Evolutionary conservation across 2,888 invertebrate species (phyloP).

Genomic region (Mesorhabditis spiculigera): DNA sequence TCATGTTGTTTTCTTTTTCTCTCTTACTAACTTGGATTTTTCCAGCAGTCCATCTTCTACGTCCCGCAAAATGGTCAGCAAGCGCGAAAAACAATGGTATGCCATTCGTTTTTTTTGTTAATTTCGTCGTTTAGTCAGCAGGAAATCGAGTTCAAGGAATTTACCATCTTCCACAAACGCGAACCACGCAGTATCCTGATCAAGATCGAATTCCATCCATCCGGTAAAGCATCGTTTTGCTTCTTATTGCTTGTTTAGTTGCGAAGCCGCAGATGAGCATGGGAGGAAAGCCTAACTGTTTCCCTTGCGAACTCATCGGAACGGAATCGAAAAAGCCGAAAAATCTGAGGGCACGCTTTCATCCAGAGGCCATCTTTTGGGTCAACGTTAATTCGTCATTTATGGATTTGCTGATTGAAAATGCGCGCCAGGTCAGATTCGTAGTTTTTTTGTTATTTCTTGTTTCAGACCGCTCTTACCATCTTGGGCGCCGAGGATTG

Average conservation of each 20-base stretch:
- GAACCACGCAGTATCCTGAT: not conserved
- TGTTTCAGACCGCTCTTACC: not conserved
- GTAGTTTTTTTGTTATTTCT: not conserved
- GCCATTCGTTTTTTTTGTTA: not conserved
- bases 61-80: too few relatives aligned
- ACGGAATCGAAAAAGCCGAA: not conserved
- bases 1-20: not conserved
- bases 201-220: not conserved
- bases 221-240: not conserved
- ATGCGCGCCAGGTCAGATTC: not conserved
- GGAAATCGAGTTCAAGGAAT: too few relatives aligned
- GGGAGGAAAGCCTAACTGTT: not conserved
- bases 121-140: not conserved
- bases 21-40: not conserved
- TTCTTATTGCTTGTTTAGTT: not conserved
- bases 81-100: not conserved
- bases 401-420: not conserved
- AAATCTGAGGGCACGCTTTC: slow-evolving; percentile 4
- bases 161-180: too few relatives aligned
- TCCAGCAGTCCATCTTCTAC: too few relatives aligned
- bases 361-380: not conserved
- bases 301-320: slow-evolving; percentile 5
- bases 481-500: not conserved
- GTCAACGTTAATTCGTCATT: not conserved
- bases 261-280: not conserved